These are phyloP conservation scores for Oreotragus oreotragus DNA, from an alignment of 2,113 vertebrate genomes.

Conservation along the genomic window DNA sequence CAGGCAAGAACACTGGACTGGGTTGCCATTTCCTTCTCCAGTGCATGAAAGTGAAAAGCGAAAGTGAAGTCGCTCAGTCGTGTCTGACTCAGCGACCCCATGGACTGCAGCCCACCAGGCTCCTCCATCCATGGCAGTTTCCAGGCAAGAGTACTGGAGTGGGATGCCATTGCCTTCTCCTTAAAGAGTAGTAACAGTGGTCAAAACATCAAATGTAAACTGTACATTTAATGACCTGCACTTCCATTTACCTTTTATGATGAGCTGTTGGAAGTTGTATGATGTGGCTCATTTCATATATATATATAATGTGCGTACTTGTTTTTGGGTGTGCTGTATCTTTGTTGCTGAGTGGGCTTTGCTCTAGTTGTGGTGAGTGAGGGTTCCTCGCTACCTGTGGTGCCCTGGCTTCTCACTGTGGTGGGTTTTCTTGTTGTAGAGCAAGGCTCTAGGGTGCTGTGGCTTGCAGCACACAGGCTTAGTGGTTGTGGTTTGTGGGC, in stretches of 20 bases:
- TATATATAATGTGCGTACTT: not conserved
- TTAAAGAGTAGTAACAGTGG: not conserved
- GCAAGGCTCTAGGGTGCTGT: not conserved
- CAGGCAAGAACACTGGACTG: too few species aligned
- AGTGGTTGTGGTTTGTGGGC: not conserved
- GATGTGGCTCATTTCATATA: too few species aligned
- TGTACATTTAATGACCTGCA: conserved; percentile 17
- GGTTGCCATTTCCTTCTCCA: too few species aligned
- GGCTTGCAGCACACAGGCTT: not conserved
- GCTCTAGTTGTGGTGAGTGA: not conserved
- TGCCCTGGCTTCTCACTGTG: not conserved
- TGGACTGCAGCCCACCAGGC: too few species aligned
- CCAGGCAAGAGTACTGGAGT: too few species aligned
- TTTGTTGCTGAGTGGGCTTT: not conserved
- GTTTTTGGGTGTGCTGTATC: not conserved
- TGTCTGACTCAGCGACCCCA: too few species aligned
- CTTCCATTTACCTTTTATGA: conserved; percentile 50
- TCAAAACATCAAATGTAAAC: conserved; percentile 28
- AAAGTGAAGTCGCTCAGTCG: too few species aligned
- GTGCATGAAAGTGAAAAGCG: too few species aligned
- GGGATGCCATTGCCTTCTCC: too few species aligned
- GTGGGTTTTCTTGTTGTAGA: not conserved
- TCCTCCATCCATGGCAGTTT: too few species aligned
- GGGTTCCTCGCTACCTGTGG: fast-evolving
- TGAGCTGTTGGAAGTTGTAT: not conserved